Base-by-base conservation (phyloP, 2,888 invertebrate genomes). In the Eurois occulta region DNA sequence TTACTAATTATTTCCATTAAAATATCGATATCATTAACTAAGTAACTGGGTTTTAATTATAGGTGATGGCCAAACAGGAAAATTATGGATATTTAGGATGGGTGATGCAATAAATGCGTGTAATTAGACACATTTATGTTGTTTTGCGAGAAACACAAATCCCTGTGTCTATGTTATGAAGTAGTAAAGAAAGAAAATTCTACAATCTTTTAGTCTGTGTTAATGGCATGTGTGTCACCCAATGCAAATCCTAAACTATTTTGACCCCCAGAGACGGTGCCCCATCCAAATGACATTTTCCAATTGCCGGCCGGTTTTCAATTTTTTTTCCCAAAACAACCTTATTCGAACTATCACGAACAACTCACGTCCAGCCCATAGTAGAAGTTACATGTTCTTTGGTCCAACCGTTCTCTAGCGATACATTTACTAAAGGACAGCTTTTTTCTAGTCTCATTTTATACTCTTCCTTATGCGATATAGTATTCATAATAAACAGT, bases 31-130 rank as follows among this genome's bases (percentile, higher is more conserved):
- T 55, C 1, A 55, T 55, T 55, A 55, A 55, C 8, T 48, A 48
- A 48, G 21, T 48, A 38, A 7, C 16, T 48, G 21, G 32, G 58
- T 16, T 77, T n/a, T 11, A 55, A 4, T 13, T 1, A 18, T 18
- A 16, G 38, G 5, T 2, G 6, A 52, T 69, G 18, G 21, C 16
- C 28, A 69, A 69, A 65, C 68, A 66, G 77, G 48, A 58, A 65
- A 70, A 65, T 21, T 38, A 0, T 55, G 5, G n/a, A n/a, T 55
- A n/a, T n/a, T 55, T 13, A 55, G n/a, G n/a, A 55, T 55, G 5
- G 11, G 11, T n/a, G 11, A 55, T 13, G 55, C 11, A n/a, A 55
- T 55, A 55, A 11, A 55, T 55, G n/a, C 5, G 11, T 55, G 2
- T n/a, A 52, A 24, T 52, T 48, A 21, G 8, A 24, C 24, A 52